phyloP scores from a whole-genome alignment of 2,113 vertebrate species.

The Aegotheles bennettii region DNA sequence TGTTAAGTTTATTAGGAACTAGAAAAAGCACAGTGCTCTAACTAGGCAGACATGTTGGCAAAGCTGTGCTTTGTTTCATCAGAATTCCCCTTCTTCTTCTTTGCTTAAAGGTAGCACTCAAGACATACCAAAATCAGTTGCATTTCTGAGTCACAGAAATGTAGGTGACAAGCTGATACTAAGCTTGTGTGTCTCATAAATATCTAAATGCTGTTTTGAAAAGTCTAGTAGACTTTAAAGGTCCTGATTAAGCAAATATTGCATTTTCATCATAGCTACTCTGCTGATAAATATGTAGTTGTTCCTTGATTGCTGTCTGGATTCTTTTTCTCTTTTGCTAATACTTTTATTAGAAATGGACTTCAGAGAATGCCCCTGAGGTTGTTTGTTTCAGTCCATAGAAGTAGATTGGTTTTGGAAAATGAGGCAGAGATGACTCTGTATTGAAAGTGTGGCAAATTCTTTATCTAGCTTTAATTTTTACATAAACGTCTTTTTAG shows the following conservation, averaged over 20 bases:
- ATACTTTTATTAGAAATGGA: neutral
- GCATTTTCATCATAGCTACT: neutral
- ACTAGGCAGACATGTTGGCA: neutral
- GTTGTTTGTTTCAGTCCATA: neutral
- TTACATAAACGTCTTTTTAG: conserved; percentile 18
- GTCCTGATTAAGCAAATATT: neutral
- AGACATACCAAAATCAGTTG: neutral
- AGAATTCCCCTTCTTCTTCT: neutral
- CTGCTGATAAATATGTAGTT: neutral
- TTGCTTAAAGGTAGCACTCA: neutral
- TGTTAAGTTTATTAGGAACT: neutral
- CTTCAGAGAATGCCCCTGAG: neutral
- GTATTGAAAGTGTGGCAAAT: neutral
- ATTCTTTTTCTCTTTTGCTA: neutral
- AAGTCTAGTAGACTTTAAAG: neutral
- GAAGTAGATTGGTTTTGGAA: neutral
- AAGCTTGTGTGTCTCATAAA: neutral
- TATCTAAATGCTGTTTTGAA: neutral
- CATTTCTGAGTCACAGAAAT: neutral
- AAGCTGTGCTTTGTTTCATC: neutral
- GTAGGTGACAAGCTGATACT: neutral
- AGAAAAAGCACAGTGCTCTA: neutral
- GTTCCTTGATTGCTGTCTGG: neutral
- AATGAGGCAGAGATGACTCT: neutral
- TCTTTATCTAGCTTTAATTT: conserved; percentile 24